Conservation (phyloP, 2,113 vertebrate genomes). For the Phalacrocorax aristotelis region DNA sequence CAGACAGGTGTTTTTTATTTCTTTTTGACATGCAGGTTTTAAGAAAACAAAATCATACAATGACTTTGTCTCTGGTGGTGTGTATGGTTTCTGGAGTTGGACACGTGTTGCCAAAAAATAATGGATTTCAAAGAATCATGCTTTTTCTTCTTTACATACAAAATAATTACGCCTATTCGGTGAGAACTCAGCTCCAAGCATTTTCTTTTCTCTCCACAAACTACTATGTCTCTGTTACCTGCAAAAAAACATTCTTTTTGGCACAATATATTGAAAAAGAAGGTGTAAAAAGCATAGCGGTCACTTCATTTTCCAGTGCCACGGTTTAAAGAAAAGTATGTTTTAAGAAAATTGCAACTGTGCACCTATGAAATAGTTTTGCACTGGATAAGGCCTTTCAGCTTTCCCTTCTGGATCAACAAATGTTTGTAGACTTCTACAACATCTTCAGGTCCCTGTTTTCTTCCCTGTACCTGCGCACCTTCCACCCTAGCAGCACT, state of each 20-base stretch:
- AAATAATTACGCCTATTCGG: neutral
- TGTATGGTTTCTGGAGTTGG: conserved; percentile 11
- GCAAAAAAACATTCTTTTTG: neutral
- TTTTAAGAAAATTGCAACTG: neutral
- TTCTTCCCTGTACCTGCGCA: neutral
- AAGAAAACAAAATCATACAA: conserved; percentile 36
- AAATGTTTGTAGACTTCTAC: neutral
- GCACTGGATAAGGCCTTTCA: neutral
- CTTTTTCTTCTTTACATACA: conserved; percentile 13
- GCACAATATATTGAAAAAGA: neutral
- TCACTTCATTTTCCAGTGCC: neutral
- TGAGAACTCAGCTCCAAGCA: neutral
- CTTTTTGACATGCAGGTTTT: conserved; percentile 26
- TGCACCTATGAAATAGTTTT: neutral
- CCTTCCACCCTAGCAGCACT: neutral
- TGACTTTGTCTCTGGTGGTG: conserved; percentile 48
- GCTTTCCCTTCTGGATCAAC: neutral
- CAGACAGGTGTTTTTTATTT: conserved; percentile 51
- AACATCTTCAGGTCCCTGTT: neutral
- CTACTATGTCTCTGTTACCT: neutral
- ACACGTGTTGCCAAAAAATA: conserved; percentile 51
- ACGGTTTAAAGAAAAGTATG: neutral
- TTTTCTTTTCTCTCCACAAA: neutral
- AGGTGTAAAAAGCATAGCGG: neutral
- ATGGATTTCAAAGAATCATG: conserved; percentile 30